Evolutionary conservation across 2,113 vertebrate species (phyloP).

Genomic region (Tragelaphus scriptus): DNA sequence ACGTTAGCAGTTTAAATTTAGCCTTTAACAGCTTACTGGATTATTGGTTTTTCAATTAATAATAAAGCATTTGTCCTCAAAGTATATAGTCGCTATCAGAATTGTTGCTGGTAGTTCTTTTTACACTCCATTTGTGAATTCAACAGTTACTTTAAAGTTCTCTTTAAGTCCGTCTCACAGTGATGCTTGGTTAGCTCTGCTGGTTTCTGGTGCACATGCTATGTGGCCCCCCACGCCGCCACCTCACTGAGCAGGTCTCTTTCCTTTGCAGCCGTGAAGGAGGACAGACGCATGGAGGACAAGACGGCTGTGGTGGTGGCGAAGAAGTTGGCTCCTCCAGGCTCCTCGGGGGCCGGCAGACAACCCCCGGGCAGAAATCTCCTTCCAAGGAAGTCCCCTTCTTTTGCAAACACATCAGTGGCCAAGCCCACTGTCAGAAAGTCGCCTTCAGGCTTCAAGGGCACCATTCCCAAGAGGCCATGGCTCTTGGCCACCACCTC

Average conservation of each 20-base stretch:
- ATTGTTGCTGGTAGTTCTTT: not conserved
- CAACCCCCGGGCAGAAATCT: conserved; percentile 67
- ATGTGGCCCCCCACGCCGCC: not conserved
- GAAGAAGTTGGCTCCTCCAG: conserved; percentile 63
- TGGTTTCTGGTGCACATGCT: rapidly evolving
- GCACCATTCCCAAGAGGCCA: conserved; percentile 73
- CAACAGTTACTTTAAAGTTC: not conserved
- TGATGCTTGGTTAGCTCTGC: not conserved
- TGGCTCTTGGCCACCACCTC: conserved; percentile 48
- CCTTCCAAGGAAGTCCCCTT: conserved; percentile 71
- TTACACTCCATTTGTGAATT: not conserved
- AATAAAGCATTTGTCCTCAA: not conserved
- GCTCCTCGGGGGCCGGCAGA: conserved; percentile 49
- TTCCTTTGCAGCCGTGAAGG: conserved; percentile 76
- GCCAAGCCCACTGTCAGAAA: conserved; percentile 70
- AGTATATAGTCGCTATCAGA: rapidly evolving
- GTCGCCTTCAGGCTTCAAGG: conserved; percentile 68
- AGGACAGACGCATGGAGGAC: conserved; percentile 76
- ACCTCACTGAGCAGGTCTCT: not conserved
- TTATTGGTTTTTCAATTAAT: not conserved
- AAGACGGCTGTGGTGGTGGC: conserved; percentile 31
- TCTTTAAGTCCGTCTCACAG: not conserved
- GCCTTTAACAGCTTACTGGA: not conserved
- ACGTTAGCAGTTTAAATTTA: not conserved
- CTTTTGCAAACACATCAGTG: conserved; percentile 45